Conservation (phyloP, 2,113 vertebrate genomes). For the Clarias macrocephalus region DNA sequence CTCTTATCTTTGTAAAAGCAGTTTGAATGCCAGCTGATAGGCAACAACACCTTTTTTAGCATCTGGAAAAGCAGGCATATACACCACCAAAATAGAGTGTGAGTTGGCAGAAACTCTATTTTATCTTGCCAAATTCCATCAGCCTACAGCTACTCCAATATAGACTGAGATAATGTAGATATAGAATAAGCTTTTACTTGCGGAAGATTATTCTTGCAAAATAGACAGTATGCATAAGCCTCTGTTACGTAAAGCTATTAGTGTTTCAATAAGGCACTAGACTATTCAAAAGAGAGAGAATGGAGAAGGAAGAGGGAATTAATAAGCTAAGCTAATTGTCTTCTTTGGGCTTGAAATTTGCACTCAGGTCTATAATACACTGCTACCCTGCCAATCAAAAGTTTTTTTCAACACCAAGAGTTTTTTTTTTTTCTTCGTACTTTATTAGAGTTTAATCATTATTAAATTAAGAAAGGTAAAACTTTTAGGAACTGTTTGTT, state of each 20-base stretch:
- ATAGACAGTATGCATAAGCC: not conserved
- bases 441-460: not conserved
- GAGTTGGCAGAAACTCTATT: slow-evolving; percentile 13
- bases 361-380: not conserved
- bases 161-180: not conserved
- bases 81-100: not conserved
- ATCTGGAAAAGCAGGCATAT: slow-evolving; percentile 11
- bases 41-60: slow-evolving; percentile 18
- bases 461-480: not conserved
- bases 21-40: not conserved
- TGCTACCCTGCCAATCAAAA: not conserved
- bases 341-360: not conserved
- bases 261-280: not conserved
- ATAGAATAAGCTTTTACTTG: slow-evolving; percentile 9
- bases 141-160: slow-evolving; percentile 13
- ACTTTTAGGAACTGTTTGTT: not conserved
- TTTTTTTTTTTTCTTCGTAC: not conserved
- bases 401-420: not conserved
- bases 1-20: not conserved
- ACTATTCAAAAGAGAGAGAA: not conserved
- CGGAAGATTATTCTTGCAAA: not conserved
- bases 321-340: not conserved
- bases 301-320: not conserved
- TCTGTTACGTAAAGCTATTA: slow-evolving; percentile 14
- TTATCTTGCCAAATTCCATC: slow-evolving; percentile 13